Base-by-base conservation (phyloP, 2,797 vertebrate genomes). In the Sebastes trivittatus region DNA sequence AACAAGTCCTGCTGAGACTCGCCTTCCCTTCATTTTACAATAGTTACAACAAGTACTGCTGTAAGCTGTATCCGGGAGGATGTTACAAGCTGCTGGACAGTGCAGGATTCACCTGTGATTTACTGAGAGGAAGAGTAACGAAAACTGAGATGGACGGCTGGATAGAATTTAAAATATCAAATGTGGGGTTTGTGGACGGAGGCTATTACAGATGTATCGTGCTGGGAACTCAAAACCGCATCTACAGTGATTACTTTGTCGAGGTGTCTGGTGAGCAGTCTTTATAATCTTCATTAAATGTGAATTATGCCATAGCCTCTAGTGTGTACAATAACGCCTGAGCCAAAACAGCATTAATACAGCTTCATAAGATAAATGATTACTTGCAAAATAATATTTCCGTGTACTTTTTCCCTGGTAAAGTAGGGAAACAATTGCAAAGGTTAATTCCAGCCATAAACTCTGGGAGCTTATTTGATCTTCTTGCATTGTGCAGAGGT, bases 151-250 rank as follows among this genome's bases (percentile, higher is more conserved):
- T 56, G 5, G 18, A 87, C n/a, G 89, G 92, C 49, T 78, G 63
- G 80, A 92, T 95, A 69, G 84, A 92, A 67, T 94, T 96, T 81
- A 88, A 22, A 68, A 93, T 96, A 75, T 91, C 63, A 13, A 89
- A 93, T 6, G 85, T 88, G 32, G 88, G 18, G 18, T 8, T 65
- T 34, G 14, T 0, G 20, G 95, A 96, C 54, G 67, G 87, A 68
- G 96, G 95, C 18, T 86, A 38, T 66, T 96, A 96, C 86, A 93
- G 92, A 73, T 96, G 96, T 75, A 27, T 54, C 1, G 56, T 96
- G 42, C 11, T 20, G 16, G 76, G 72, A 29, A 20, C 49, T 34
- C 38, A 71, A 70, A 61, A 56, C 72, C 69, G 1, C 4, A 78
- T 93, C 32, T 95, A 92, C 80, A 62, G 2, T 3, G 89, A 94